Evolutionary conservation across 2,113 vertebrate genomes (phyloP).

Genomic region (Callaeas wilsoni): DNA sequence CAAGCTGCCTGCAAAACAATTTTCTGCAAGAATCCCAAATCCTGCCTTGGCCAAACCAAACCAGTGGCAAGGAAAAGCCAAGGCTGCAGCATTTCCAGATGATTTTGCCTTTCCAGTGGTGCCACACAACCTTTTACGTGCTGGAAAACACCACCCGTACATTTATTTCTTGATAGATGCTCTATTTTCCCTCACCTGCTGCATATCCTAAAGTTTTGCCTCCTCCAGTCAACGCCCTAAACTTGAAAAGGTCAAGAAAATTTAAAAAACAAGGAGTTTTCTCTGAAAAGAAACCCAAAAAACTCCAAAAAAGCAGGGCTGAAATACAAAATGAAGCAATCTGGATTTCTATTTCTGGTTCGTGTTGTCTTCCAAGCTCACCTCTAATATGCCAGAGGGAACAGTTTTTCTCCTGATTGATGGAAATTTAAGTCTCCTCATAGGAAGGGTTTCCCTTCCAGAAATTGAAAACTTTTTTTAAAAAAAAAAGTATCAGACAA

Average conservation of each 20-base stretch:
- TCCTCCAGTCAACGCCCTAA: not conserved
- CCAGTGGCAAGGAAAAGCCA: not conserved
- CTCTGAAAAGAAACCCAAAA: not conserved
- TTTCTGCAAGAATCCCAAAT: not conserved
- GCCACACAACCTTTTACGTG: not conserved
- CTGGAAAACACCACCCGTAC: not conserved
- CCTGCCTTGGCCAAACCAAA: not conserved
- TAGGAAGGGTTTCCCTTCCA: constrained; percentile 68
- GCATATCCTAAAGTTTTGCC: not conserved
- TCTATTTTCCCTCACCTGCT: not conserved
- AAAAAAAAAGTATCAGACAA: constrained; percentile 41
- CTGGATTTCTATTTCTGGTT: constrained; percentile 57
- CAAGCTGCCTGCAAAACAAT: not conserved
- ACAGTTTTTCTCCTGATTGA: constrained; percentile 58
- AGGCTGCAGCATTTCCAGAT: not conserved
- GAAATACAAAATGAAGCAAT: not conserved
- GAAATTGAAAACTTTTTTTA: constrained; percentile 23
- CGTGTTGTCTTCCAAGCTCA: constrained; percentile 29
- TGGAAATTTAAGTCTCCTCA: constrained; percentile 65
- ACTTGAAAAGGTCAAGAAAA: constrained; percentile 1
- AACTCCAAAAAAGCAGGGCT: not conserved
- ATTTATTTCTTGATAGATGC: not conserved
- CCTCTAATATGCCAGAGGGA: constrained; percentile 24
- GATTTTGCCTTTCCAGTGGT: not conserved
- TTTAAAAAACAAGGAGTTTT: not conserved